Percentiles rank a stretch among this genome's conserved stretches.
Conservation (phyloP, 2,113 vertebrate species). For the Nothocercus julius region DNA sequence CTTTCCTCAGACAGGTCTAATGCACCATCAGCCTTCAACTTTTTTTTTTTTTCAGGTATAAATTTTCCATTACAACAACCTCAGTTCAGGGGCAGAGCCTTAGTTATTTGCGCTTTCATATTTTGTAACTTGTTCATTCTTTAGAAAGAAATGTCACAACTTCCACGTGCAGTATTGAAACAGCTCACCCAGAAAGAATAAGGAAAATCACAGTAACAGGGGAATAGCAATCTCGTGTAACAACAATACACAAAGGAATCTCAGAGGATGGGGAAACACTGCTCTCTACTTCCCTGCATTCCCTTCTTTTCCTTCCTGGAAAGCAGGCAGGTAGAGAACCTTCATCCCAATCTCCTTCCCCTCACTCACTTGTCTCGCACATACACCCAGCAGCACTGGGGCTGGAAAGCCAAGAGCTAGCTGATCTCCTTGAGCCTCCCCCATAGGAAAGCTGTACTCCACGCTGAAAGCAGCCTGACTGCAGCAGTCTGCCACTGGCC, state of each 20-base stretch:
- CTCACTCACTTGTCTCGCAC: neutral
- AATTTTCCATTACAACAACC: neutral
- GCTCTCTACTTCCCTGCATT: neutral
- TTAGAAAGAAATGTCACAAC: neutral
- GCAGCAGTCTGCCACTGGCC: neutral
- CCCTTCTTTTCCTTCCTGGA: neutral
- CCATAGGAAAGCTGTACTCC: fast-evolving
- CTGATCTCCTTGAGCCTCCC: neutral
- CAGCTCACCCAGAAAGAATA: neutral
- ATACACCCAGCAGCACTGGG: neutral
- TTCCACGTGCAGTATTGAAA: neutral
- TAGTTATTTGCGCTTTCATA: neutral
- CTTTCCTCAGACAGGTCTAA: neutral
- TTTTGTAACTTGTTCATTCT: neutral
- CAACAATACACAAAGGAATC: neutral
- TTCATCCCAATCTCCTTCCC: neutral
- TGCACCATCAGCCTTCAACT: neutral
- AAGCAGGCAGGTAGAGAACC: neutral
- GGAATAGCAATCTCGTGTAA: neutral
- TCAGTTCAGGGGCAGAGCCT: neutral
- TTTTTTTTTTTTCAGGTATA: neutral
- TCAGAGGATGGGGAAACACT: neutral
- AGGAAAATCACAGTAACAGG: neutral
- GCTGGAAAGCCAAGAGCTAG: neutral
- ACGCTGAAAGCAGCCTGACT: neutral